A percentile compares a stretch with the other conserved stretches of the same genome.
Conservation (phyloP, 2,113 vertebrate species). For the Phaethon lepturus region DNA sequence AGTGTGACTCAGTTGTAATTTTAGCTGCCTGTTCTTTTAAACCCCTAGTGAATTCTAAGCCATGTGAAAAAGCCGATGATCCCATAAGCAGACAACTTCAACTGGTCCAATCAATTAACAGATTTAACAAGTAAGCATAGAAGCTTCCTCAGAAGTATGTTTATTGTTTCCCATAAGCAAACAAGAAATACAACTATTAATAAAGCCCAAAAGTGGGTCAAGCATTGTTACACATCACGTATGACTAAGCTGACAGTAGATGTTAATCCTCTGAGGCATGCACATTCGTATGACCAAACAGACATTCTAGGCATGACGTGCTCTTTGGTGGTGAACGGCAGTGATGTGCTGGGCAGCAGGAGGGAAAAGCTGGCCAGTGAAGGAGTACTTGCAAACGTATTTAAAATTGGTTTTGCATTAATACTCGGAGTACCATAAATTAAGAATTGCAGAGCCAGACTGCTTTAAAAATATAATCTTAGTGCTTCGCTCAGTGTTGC, state of each 20-base stretch:
- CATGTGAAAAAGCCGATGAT: constrained; percentile 75
- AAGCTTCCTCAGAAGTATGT: not conserved
- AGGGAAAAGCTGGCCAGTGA: not conserved
- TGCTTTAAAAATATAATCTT: not conserved
- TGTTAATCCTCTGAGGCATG: not conserved
- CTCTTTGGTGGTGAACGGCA: not conserved
- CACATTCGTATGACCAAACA: rapidly evolving
- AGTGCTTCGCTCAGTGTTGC: not conserved
- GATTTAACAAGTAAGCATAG: constrained; percentile 77
- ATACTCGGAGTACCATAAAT: not conserved
- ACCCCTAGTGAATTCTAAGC: constrained; percentile 74
- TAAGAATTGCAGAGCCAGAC: not conserved
- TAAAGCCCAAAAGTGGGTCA: not conserved
- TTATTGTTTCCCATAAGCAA: not conserved
- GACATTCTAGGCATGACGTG: not conserved
- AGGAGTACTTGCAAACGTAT: not conserved
- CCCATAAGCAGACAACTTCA: constrained; percentile 78
- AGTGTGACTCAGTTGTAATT: constrained; percentile 15
- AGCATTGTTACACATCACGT: not conserved
- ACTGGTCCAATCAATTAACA: constrained; percentile 75
- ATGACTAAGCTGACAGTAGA: not conserved
- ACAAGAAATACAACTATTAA: not conserved
- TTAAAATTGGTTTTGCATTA: not conserved
- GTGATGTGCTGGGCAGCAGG: not conserved
- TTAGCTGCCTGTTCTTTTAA: constrained; percentile 49